Evolutionary conservation across 2,113 vertebrate genomes (phyloP), one percentile per base, ranked within the genome.

Genomic region (Epinephelus cyanopodus): DNA sequence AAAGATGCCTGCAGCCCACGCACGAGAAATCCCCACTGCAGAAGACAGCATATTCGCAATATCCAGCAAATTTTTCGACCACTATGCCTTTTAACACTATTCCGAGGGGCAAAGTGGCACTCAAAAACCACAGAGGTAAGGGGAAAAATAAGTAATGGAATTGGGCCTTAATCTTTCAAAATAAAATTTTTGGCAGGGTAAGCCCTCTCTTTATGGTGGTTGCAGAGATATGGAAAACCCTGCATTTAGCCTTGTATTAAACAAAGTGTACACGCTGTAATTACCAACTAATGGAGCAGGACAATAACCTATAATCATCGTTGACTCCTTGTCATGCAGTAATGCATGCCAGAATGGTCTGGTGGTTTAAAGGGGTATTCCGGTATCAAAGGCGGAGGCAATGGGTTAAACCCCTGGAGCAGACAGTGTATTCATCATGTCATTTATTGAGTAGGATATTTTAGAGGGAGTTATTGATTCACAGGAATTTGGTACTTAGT

Each of bases 231-330:
- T 62, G 56, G 70, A 54, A 88, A 82, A 70, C 61, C 45, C 27
- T 61, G 23, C 61, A 84, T 78, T 82, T 60, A 62, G 80, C 48
- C 64, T 69, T 33, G 54, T 67, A 82, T 75, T 67, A 63, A 77
- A 73, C 62, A 52, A 87, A 78, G 70, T 80, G 47, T 56, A 80
- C 85, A 77, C 56, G 54, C 58, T 73, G 39, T 83, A 83, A 89
- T 88, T 82, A 79, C 57, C 62, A 87, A 45, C 60, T 84, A 84
- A 89, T 87, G 71, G 69, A 86, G 82, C 71, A 70, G 77, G 82
- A 82, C 84, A 60, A 45, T 18, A 63, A 80, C 42, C 74, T 80
- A 48, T 79, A 68, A 88, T 80, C 45, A 69, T 58, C 45, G 23
- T 48, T 70, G 68, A 69, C 60, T 79, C 37, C 33, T 64, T 78